Evolutionary conservation across 2,888 invertebrate species (phyloP).

Genomic region (Malacosoma neustria): DNA sequence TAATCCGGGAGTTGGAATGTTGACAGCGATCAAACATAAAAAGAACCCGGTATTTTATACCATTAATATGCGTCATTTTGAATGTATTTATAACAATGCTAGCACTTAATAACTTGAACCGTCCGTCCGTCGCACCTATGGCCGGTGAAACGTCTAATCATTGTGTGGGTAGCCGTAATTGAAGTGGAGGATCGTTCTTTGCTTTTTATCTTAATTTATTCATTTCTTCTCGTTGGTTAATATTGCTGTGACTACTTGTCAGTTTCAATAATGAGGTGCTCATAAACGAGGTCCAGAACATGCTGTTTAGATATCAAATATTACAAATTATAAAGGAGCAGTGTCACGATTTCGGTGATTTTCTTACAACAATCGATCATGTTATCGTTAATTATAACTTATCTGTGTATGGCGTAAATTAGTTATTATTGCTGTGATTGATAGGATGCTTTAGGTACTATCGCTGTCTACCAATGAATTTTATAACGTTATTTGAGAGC

Average conservation of each 20-base stretch:
- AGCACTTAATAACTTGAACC: constrained; percentile 64
- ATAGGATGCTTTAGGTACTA: constrained; percentile 62
- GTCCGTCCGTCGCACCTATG: constrained; percentile 44
- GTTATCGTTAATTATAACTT: constrained; percentile 47
- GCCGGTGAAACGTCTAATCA: constrained; percentile 66
- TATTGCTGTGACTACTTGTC: constrained; percentile 69
- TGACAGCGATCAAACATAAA: constrained; percentile 62
- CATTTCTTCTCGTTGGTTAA: constrained; percentile 56
- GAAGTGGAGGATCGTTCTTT: constrained; percentile 56
- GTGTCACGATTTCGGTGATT: constrained; percentile 25
- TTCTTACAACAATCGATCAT: constrained; percentile 7
- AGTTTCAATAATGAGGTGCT: constrained; percentile 56
- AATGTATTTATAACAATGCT: constrained; percentile 69
- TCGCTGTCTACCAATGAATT: constrained; percentile 57
- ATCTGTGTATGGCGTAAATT: constrained; percentile 46
- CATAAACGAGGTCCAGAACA: constrained; percentile 43
- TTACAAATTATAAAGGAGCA: constrained; percentile 16
- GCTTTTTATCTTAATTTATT: constrained; percentile 71
- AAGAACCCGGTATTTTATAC: constrained; percentile 49
- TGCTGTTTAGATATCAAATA: constrained; percentile 23
- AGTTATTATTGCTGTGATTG: constrained; percentile 48
- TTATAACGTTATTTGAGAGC: constrained; percentile 41
- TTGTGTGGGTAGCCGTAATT: constrained; percentile 68
- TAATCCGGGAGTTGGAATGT: constrained; percentile 68
- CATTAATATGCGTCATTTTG: constrained; percentile 64